Conservation (phyloP, 2,888 invertebrate species). For the Heliconius erato region DNA sequence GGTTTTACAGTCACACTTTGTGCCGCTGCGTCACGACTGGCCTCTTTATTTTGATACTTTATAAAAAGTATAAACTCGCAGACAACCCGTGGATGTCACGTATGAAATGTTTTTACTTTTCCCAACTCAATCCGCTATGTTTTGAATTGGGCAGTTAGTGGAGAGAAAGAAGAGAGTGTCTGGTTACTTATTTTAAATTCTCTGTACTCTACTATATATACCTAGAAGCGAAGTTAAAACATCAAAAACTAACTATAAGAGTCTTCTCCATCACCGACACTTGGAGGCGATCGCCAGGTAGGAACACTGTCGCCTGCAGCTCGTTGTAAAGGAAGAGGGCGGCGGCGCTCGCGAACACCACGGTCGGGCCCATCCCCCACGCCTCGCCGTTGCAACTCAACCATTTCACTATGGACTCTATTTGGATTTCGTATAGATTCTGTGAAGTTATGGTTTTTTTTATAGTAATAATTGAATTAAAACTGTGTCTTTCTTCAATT, state of each 20-base stretch:
- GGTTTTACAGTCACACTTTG: too few relatives aligned
- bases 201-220: neutral
- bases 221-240: neutral
- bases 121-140: neutral
- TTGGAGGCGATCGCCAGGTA: conserved; percentile 67
- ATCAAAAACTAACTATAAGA: conserved; percentile 64
- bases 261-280: conserved; percentile 73
- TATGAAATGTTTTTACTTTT: too few relatives aligned
- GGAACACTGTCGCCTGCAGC: conserved; percentile 70
- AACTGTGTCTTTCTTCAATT: neutral
- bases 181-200: neutral
- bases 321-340: conserved; percentile 81
- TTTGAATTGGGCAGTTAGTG: neutral
- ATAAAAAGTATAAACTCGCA: too few relatives aligned
- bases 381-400: conserved; percentile 82
- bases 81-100: too few relatives aligned
- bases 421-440: conserved; percentile 67
- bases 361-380: conserved; percentile 80
- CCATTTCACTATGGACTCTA: conserved; percentile 73
- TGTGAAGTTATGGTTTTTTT: conserved; percentile 48
- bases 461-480: neutral
- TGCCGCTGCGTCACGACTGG: too few relatives aligned
- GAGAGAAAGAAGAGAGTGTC: neutral
- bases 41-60: too few relatives aligned
- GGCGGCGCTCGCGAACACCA: conserved; percentile 80